Percentiles rank a stretch among this genome's conserved stretches.
phyloP scores from a whole-genome alignment of 2,888 invertebrate species.

The Resseliella maxima region DNA sequence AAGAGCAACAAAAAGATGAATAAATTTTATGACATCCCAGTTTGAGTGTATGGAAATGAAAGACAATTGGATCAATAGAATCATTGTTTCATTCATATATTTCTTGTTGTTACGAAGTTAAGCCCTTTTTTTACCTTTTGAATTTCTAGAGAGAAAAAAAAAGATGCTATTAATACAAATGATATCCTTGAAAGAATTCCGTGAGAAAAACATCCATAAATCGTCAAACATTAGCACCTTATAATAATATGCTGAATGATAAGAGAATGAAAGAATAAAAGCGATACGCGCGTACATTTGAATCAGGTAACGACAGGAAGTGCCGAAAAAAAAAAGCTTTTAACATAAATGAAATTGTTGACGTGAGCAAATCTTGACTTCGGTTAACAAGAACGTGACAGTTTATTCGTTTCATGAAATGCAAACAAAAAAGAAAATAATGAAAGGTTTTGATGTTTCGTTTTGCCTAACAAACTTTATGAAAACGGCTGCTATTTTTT shows the following conservation, averaged over 20 bases:
- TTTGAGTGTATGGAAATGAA: too few relatives aligned
- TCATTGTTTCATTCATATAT: slow-evolving; percentile 9
- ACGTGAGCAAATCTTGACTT: background rate
- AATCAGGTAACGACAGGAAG: background rate
- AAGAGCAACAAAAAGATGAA: background rate
- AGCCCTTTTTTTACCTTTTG: background rate
- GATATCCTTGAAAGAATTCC: background rate
- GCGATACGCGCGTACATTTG: background rate
- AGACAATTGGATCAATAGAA: background rate
- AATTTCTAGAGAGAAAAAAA: background rate
- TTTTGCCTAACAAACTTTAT: too few relatives aligned
- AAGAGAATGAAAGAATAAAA: background rate
- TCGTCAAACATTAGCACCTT: background rate
- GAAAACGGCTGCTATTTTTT: background rate
- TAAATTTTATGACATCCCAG: background rate
- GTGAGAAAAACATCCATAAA: background rate
- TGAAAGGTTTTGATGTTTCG: too few relatives aligned
- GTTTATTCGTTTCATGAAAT: background rate
- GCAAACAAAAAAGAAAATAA: too few relatives aligned
- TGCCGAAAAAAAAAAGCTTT: slow-evolving; percentile 29
- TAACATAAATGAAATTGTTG: slow-evolving; percentile 29
- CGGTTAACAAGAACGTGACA: background rate
- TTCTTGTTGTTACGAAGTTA: background rate
- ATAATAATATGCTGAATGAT: background rate
- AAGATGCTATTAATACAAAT: background rate